Base-by-base conservation (phyloP, 2,113 vertebrate species). In the Mionectes macconnelli region DNA sequence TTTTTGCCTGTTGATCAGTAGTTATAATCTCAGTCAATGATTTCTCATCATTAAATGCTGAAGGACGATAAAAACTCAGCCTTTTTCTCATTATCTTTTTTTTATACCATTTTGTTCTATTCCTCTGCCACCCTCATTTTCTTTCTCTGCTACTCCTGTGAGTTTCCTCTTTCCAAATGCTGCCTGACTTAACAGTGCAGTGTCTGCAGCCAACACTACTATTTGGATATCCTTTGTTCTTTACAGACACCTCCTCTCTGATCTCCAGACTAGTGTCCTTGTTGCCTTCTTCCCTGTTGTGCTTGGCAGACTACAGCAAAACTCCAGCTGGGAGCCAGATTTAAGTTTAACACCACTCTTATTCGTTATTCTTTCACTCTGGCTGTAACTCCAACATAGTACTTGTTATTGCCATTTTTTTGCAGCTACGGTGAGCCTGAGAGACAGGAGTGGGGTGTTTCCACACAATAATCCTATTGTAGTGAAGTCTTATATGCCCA, bases 171-270 rank as follows among this genome's bases (percentile, higher is more conserved):
- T 88, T 76, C 60, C 52, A 72, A 72, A 87, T 64, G 68, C 73
- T 72, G 50, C 73, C 84, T 82, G 84, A 75, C 52, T 86, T 88
- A 93, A n/a, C 85, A 93, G 72, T 35, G 55, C 70, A 37, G 39
- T 42, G 59, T 91, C 93, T 96, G 84, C 64, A 78, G 87, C 75
- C 78, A 83, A 22, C 57, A 83, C 49, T 73, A 45, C 57, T 92
- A 16, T 91, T 90, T 87, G 69, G 77, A 56, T 75, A 84, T 87
- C 40, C 67, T 96, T 97, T 96, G 80, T 94, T 95, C 91, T 84
- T 92, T 89, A 80, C 76, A 93, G 89, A 91, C 72, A 93, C 62
- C 78, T 85, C 28, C 1, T 2, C 82, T 95, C 67, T 96, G 76
- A 95, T 91, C 87, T 92, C 40, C 77, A 91, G 69, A 84, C 72